Evolutionary conservation across 2,113 vertebrate genomes (phyloP).

Genomic region (Pyxicephalus adspersus): DNA sequence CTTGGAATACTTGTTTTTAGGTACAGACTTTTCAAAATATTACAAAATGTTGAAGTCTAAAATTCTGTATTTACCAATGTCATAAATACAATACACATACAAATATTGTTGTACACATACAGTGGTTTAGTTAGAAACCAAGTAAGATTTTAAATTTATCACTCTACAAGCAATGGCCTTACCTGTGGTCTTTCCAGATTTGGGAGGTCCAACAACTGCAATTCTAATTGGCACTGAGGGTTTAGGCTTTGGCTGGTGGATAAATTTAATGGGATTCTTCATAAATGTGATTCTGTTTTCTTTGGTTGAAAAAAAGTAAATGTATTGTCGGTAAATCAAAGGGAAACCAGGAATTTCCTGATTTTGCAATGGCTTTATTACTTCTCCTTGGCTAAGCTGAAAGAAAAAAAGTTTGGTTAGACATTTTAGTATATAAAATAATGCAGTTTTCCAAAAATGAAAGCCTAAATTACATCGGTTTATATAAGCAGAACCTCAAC

Average conservation of each 20-base stretch:
- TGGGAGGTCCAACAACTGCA: slow-evolving; percentile 85
- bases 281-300: slow-evolving; percentile 84
- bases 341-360: slow-evolving; percentile 69
- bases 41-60: too few relatives aligned
- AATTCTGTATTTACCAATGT: too few relatives aligned
- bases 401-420: slow-evolving; percentile 4
- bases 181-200: slow-evolving; percentile 95
- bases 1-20: too few relatives aligned
- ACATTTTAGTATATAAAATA: neutral
- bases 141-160: too few relatives aligned
- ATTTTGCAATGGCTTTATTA: slow-evolving; percentile 78
- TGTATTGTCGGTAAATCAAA: slow-evolving; percentile 84
- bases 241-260: slow-evolving; percentile 81
- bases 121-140: too few relatives aligned
- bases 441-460: neutral
- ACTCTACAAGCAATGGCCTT: slow-evolving; percentile 30
- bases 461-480: too few relatives aligned
- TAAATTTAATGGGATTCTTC: slow-evolving; percentile 89
- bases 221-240: slow-evolving; percentile 80
- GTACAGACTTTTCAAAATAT: too few relatives aligned
- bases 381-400: slow-evolving; percentile 81
- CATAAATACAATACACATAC: too few relatives aligned
- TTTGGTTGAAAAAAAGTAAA: slow-evolving; percentile 91
- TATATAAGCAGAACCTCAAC: too few relatives aligned
- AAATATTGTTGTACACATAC: too few relatives aligned